Evolutionary conservation across 2,888 invertebrate genomes (phyloP).

Genomic region (Caenorhabditis afra): DNA sequence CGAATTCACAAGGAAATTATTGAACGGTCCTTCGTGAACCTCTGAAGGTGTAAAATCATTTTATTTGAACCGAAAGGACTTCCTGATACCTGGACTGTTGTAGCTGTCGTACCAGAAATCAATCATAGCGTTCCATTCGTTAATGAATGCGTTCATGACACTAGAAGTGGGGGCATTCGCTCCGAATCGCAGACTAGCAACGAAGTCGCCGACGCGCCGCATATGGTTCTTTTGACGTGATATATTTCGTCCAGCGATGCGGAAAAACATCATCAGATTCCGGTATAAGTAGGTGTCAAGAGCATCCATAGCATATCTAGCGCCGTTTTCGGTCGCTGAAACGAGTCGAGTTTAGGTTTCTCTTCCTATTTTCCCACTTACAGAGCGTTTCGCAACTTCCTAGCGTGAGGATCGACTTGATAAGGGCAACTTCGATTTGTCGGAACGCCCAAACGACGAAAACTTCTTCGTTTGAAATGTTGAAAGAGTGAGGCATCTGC

Average conservation of each 20-base stretch:
- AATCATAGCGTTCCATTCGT: background rate
- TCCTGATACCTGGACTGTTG: background rate
- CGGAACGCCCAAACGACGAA: constrained; percentile 12
- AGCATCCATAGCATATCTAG: background rate
- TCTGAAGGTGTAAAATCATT: background rate
- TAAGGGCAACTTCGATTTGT: constrained; percentile 20
- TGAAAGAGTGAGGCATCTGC: background rate
- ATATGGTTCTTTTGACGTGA: background rate
- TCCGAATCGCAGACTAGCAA: constrained; percentile 7
- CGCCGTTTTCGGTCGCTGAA: background rate
- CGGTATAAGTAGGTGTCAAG: constrained; percentile 24
- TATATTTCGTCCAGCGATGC: background rate
- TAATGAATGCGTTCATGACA: background rate
- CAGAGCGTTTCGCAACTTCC: no score
- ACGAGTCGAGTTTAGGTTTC: background rate
- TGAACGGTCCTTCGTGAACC: background rate
- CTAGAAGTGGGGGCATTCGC: background rate
- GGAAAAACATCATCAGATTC: constrained; percentile 18
- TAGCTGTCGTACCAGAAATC: background rate
- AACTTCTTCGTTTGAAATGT: background rate
- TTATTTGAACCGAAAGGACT: background rate
- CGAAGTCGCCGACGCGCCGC: background rate
- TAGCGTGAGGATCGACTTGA: constrained; percentile 25
- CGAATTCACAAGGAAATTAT: background rate
- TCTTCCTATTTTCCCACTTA: no score